Evolutionary conservation across 2,113 vertebrate genomes (phyloP), one percentile per base, ranked within the genome.

Genomic region (Pangasianodon gigas): DNA sequence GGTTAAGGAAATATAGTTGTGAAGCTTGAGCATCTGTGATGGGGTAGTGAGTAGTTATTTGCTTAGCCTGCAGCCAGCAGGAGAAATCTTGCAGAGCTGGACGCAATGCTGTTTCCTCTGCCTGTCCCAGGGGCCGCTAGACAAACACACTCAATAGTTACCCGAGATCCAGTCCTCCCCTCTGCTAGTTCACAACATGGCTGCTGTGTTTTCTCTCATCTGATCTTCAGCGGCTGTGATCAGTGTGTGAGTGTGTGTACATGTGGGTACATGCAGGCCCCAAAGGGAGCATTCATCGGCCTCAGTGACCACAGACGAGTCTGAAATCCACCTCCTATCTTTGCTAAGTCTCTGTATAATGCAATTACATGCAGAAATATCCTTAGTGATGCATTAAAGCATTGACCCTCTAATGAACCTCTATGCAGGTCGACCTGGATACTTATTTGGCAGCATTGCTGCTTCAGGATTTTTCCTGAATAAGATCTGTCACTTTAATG

Each of bases 51-150:
- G 85, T 83, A 52, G 60, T 56, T 95, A 77, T 96, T 95, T 95
- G 92, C 89, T 93, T 93, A 94, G 93, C 91, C 88, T 58, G 89
- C 83, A 54, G 93, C 92, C 83, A 65, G 93, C 95, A 94, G 94
- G 93, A 95, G 88, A 93, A 91, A 77, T 11, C 93, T 90, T 89
- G 91, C 92, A 88, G 94, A 91, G 93, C 81, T 92, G 93, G 93
- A 94, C 93, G 92, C 90, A 89, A 91, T 54, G 29, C 65, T 60
- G 89, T 94, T 94, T 96, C 94, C 95, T 94, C 87, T 88, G 44
- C 92, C 7, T 80, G 41, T 93, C 93, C 90, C 93, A 80, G 41
- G 90, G 87, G 93, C 82, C 67, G 83, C 88, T 89, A 89, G 51
- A 88, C 91, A 92, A 93, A 93, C 90, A 92, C 83, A 62, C 83